phyloP scores from a whole-genome alignment of 1,140 invertebrate species.

The Adoxophyes honmai region DNA sequence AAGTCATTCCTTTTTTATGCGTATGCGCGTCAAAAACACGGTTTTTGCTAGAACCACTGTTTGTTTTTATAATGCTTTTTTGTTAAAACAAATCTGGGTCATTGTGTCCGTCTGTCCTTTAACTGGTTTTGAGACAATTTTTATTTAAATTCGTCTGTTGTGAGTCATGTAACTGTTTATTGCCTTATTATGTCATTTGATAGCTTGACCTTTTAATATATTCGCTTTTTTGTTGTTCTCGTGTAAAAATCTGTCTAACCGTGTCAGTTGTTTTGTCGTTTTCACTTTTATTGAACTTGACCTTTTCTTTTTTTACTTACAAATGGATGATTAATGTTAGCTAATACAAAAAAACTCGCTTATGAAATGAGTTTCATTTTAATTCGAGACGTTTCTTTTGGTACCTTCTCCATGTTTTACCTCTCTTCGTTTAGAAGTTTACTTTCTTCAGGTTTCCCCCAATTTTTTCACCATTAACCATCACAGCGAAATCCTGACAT shows the following conservation, averaged over 20 bases:
- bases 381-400: no score
- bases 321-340: no score
- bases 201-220: slow-evolving; percentile 32
- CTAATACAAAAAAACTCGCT: no score
- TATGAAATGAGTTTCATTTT: no score
- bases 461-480: no score
- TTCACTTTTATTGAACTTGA: no score
- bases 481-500: no score
- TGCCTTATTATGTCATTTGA: slow-evolving; percentile 25
- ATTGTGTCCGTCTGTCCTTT: slow-evolving; percentile 56
- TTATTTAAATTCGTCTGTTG: slow-evolving; percentile 39
- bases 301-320: no score
- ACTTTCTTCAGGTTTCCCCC: no score
- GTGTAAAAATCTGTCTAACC: neutral
- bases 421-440: no score
- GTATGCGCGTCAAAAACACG: slow-evolving; percentile 39
- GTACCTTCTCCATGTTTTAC: no score
- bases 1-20: slow-evolving; percentile 35
- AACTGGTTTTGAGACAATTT: slow-evolving; percentile 35
- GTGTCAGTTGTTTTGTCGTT: no score
- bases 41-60: slow-evolving; percentile 21
- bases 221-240: slow-evolving; percentile 26
- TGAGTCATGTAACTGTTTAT: slow-evolving; percentile 37
- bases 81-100: slow-evolving; percentile 47
- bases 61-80: slow-evolving; percentile 33